Evolutionary conservation across 2,888 invertebrate genomes (phyloP).

Genomic region (Clistopyga incitator): DNA sequence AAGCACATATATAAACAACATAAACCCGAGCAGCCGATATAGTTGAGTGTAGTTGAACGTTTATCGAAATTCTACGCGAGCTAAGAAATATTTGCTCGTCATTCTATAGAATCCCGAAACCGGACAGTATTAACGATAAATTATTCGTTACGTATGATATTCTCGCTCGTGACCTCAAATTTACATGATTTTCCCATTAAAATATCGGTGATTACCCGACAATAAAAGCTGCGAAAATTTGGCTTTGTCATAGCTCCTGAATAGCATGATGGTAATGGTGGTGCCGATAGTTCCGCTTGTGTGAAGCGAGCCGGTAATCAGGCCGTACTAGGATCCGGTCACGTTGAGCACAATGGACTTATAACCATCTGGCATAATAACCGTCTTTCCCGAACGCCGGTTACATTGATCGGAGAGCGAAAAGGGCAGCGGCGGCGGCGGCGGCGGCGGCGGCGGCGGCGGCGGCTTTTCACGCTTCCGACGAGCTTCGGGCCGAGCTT

Average conservation of each 20-base stretch:
- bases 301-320: constrained; percentile 45
- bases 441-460: no score
- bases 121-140: neutral
- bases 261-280: neutral
- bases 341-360: constrained; percentile 52
- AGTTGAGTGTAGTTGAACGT: no score
- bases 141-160: neutral
- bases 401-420: constrained; percentile 43
- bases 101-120: neutral
- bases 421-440: constrained; percentile 30
- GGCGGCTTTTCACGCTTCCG: constrained; percentile 47
- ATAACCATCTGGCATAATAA: constrained; percentile 46
- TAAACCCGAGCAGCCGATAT: no score
- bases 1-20: no score
- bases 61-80: no score
- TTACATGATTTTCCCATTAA: neutral
- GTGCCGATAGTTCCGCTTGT: neutral
- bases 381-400: constrained; percentile 36
- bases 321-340: constrained; percentile 12
- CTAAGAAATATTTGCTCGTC: no score
- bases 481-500: constrained; percentile 28
- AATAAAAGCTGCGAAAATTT: constrained; percentile 12
- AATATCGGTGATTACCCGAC: constrained; percentile 1
- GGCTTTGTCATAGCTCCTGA: constrained; percentile 6
- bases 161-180: neutral